phyloP scores from a whole-genome alignment of 2,797 vertebrate genomes.

The Pipistrellus pipistrellus region DNA sequence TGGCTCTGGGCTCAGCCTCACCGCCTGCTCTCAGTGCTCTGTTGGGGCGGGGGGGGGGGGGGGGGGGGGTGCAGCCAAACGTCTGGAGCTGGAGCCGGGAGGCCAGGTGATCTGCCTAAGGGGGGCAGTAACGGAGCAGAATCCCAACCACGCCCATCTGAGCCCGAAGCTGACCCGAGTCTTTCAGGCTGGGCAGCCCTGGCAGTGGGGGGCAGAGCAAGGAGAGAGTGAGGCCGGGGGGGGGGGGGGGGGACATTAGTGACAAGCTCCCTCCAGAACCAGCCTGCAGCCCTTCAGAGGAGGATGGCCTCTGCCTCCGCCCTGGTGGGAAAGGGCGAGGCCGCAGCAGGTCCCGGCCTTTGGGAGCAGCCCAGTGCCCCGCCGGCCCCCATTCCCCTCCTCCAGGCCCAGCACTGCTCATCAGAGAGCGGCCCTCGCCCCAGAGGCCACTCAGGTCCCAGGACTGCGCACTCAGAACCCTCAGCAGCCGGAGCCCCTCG shows the following conservation, averaged over 20 bases:
- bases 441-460: neutral
- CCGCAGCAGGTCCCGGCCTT: no score
- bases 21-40: neutral
- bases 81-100: neutral
- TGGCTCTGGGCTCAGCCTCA: no score
- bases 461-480: neutral
- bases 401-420: no score
- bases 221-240: neutral
- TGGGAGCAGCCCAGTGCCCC: neutral
- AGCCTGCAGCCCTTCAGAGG: neutral
- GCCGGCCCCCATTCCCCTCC: no score
- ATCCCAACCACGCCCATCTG: no score
- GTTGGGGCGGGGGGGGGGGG: rapidly evolving
- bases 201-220: neutral
- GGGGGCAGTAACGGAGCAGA: neutral
- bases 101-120: neutral
- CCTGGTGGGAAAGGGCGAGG: rapidly evolving
- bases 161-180: neutral
- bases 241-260: rapidly evolving
- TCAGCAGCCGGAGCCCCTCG: neutral
- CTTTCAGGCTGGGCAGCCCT: neutral
- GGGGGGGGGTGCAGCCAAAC: rapidly evolving
- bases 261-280: neutral
- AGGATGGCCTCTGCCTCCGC: neutral
- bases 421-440: rapidly evolving